Evolutionary conservation across 1,140 invertebrate species (phyloP), one percentile per base, ranked within the genome.

Genomic region (Euschistus heros): DNA sequence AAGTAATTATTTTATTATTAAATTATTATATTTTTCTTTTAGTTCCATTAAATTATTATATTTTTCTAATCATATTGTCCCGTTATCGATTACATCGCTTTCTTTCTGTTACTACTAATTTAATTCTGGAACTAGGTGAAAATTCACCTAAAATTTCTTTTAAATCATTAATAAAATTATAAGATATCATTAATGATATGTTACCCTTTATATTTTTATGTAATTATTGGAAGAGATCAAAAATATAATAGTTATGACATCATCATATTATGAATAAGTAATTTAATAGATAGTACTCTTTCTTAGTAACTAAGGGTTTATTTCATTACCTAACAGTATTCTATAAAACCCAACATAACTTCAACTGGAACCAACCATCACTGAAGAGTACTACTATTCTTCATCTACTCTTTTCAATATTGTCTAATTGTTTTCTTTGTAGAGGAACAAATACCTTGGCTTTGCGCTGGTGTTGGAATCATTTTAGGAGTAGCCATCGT

Each of bases 361-460:
- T n/a, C n/a, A n/a, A n/a, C n/a, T n/a, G n/a, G n/a, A n/a, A n/a
- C n/a, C n/a, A n/a, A n/a, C n/a, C n/a, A n/a, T n/a, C n/a, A n/a
- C n/a, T n/a, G n/a, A n/a, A n/a, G n/a, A n/a, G n/a, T n/a, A n/a
- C n/a, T n/a, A n/a, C n/a, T n/a, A n/a, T n/a, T n/a, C n/a, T n/a
- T n/a, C n/a, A n/a, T n/a, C n/a, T n/a, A n/a, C n/a, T n/a, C n/a
- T n/a, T n/a, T n/a, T n/a, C n/a, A n/a, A n/a, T n/a, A n/a, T n/a
- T 59, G 15, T 24, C 22, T 57, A 1, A 61, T 65, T 69, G 54
- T 57, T 67, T 71, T 68, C 82, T 80, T 68, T 74, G 85, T 77
- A 64, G 84, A 86, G 74, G 81, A 84, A 70, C 84, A 87, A 73
- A 80, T 86, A 66, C 86, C 88, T 13, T 88, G 86, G 86, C 74